phyloP scores from a whole-genome alignment of 1,140 invertebrate genomes.

The Drosophila eugracilis region DNA sequence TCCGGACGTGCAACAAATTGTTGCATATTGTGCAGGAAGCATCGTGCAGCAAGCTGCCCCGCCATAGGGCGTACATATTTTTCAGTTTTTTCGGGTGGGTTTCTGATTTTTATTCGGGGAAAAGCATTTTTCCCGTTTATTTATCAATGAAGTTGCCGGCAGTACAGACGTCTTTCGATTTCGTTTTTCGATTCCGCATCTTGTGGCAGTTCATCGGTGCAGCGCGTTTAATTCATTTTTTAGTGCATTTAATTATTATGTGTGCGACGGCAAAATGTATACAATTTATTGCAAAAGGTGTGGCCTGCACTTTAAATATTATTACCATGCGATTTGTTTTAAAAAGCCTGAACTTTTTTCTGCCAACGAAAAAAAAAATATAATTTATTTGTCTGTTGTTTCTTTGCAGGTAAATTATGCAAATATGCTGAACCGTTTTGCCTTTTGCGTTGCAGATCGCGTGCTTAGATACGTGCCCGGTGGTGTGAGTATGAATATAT shows the following conservation, averaged over 20 bases:
- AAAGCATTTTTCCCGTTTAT: constrained; percentile 62
- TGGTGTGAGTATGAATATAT: constrained; percentile 36
- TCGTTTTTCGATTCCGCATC: constrained; percentile 37
- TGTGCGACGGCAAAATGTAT: constrained; percentile 64
- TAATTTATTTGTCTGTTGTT: constrained; percentile 66
- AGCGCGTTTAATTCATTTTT: constrained; percentile 61
- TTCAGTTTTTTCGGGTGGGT: constrained; percentile 24
- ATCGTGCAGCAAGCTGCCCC: constrained; percentile 33
- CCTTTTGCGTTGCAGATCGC: constrained; percentile 46
- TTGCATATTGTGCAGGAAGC: constrained; percentile 78
- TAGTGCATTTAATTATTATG: constrained; percentile 75
- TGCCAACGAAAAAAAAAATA: constrained; percentile 28
- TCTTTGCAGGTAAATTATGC: constrained; percentile 77
- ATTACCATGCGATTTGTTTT: constrained; percentile 42
- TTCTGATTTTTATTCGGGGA: constrained; percentile 27
- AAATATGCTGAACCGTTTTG: constrained; percentile 54
- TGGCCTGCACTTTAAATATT: constrained; percentile 53
- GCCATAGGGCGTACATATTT: constrained; percentile 68
- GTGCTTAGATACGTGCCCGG: constrained; percentile 47
- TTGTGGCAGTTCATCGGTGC: constrained; percentile 33
- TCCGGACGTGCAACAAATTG: constrained; percentile 80
- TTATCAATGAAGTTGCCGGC: constrained; percentile 78
- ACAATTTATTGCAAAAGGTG: constrained; percentile 79
- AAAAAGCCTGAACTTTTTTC: constrained; percentile 18
- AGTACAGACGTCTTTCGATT: constrained; percentile 66